A percentile compares a stretch with the other conserved stretches of the same genome.
These are phyloP conservation scores for Betta splendens DNA, from an alignment of 2,797 vertebrate species.

Conservation along the genomic window DNA sequence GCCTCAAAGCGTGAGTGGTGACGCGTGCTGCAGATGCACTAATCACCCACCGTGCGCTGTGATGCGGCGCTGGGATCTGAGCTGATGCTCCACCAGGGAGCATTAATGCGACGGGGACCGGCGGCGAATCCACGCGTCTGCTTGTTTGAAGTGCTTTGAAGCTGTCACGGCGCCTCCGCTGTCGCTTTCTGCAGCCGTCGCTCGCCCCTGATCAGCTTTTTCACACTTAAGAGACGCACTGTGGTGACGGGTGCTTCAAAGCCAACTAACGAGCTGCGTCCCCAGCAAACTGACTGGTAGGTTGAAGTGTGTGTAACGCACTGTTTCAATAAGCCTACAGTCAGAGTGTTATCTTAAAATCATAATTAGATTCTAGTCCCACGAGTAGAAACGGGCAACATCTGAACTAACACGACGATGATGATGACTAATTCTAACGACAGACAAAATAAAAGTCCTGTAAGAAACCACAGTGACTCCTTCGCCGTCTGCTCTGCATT, in stretches of 20 bases:
- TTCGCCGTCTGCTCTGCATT: no score
- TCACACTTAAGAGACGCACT: background rate
- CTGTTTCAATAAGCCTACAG: background rate
- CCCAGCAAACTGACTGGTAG: background rate
- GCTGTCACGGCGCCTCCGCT: background rate
- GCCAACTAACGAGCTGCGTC: no score
- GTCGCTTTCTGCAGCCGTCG: slow-evolving; percentile 6
- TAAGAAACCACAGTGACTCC: no score
- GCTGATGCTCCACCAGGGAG: slow-evolving; percentile 47
- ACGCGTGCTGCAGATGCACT: no score
- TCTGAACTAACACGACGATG: background rate
- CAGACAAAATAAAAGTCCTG: no score
- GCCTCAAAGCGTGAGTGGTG: no score
- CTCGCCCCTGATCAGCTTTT: slow-evolving; percentile 4
- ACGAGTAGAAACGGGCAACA: background rate
- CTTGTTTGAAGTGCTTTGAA: slow-evolving; percentile 39
- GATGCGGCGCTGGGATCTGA: slow-evolving; percentile 43
- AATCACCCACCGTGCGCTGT: slow-evolving; percentile 46
- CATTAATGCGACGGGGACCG: slow-evolving; percentile 40
- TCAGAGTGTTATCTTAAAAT: no score
- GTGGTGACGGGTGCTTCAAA: background rate
- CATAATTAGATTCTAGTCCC: background rate
- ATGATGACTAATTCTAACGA: no score
- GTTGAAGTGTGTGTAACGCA: background rate
- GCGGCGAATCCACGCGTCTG: slow-evolving; percentile 20